Conservation (phyloP, 2,113 vertebrate genomes). For the Eidolon helvum region DNA sequence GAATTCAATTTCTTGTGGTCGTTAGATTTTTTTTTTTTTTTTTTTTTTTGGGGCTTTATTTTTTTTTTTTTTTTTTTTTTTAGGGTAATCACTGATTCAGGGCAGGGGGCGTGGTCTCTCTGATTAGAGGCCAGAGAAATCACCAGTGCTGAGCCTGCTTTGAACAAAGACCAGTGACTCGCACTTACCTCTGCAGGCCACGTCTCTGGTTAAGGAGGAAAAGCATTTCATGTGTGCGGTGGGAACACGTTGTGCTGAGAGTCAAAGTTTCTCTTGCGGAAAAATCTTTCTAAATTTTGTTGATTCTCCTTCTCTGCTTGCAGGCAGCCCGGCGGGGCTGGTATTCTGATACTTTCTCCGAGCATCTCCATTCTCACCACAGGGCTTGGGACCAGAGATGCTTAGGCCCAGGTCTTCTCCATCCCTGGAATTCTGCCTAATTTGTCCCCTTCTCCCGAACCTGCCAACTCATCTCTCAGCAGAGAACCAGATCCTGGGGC, state of each 20-base stretch:
- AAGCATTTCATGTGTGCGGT: background rate
- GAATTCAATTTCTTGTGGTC: background rate
- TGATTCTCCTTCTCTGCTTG: background rate
- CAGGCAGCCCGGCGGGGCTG: background rate
- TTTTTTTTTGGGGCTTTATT: too few species aligned
- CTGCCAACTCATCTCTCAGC: background rate
- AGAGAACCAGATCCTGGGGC: background rate
- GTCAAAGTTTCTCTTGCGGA: background rate
- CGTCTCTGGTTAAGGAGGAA: background rate
- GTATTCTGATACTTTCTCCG: background rate
- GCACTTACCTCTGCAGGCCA: background rate
- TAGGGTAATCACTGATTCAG: background rate
- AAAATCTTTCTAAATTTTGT: background rate
- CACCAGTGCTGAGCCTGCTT: background rate
- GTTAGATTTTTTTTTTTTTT: background rate
- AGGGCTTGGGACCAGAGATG: background rate
- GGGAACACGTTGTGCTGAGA: background rate
- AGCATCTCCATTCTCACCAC: background rate
- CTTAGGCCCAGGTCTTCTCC: background rate
- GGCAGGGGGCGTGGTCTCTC: background rate
- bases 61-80: background rate
- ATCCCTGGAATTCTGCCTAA: background rate
- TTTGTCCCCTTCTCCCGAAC: background rate
- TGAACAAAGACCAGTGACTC: background rate
- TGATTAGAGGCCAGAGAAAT: background rate